Percentiles rank a stretch among this genome's conserved stretches.
Conservation (phyloP, 2,797 vertebrate species). For the Xiphorhynchus erythropygius region DNA sequence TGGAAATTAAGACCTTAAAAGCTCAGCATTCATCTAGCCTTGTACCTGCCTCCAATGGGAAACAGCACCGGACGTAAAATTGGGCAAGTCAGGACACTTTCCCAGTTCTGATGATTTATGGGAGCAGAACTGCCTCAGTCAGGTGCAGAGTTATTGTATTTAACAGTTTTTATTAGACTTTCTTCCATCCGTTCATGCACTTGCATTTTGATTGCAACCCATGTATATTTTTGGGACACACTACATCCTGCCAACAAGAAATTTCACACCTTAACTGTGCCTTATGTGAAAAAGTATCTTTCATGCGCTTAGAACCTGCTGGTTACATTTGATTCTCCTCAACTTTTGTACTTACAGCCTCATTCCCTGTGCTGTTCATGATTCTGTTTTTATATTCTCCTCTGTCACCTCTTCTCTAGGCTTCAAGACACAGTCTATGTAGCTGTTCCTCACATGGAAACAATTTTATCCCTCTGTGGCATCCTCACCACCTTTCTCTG, state of each 20-base stretch:
- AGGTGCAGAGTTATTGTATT: neutral
- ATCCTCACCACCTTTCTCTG: neutral
- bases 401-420: neutral
- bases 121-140: neutral
- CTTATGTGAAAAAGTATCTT: neutral
- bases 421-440: neutral
- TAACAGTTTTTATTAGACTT: neutral
- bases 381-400: neutral
- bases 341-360: neutral
- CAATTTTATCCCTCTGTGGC: neutral
- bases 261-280: neutral
- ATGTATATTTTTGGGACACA: neutral
- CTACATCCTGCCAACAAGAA: neutral
- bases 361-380: neutral
- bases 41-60: neutral
- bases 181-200: neutral
- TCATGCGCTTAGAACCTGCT: neutral
- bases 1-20: neutral
- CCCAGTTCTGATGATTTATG: neutral
- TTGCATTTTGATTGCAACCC: neutral
- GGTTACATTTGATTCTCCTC: conserved; percentile 13
- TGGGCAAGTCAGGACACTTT: neutral
- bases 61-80: neutral
- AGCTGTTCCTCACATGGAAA: neutral
- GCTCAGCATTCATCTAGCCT: neutral